Conservation (phyloP, 2,113 vertebrate species). For the Calonectris borealis region DNA sequence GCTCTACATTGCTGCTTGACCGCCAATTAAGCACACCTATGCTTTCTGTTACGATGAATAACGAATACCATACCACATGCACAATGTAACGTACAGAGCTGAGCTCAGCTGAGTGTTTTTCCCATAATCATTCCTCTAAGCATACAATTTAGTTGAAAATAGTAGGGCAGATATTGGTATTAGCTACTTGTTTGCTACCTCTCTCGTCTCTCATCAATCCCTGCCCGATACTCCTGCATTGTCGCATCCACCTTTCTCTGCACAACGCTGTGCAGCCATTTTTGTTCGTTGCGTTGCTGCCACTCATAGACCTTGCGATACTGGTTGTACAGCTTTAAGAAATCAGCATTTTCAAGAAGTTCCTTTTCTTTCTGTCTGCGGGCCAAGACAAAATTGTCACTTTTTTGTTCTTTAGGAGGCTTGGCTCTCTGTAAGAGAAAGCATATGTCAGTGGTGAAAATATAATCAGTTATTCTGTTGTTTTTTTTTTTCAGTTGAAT, state of each 20-base stretch:
- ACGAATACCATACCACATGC: fast-evolving
- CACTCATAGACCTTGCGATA: constrained; percentile 52
- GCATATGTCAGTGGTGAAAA: not conserved
- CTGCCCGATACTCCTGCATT: constrained; percentile 65
- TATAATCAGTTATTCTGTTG: not conserved
- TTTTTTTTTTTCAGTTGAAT: not conserved
- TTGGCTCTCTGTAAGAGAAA: constrained; percentile 71
- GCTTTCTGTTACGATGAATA: not conserved
- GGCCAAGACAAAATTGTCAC: constrained; percentile 40
- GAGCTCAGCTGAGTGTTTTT: not conserved
- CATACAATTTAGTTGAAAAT: not conserved
- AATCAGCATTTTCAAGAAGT: constrained; percentile 48
- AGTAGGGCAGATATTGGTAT: fast-evolving
- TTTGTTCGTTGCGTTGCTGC: constrained; percentile 65
- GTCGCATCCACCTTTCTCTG: constrained; percentile 59
- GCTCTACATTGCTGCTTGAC: not conserved
- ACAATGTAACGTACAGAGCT: fast-evolving
- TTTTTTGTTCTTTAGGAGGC: not conserved
- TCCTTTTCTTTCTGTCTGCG: constrained; percentile 50
- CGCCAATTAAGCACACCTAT: fast-evolving
- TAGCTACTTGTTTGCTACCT: constrained; percentile 67
- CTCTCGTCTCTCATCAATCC: constrained; percentile 73
- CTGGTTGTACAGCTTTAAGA: constrained; percentile 45
- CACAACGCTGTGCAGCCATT: constrained; percentile 43
- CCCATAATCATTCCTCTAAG: not conserved